Evolutionary conservation across 2,888 invertebrate species (phyloP), one percentile per base, ranked within the genome.

Genomic region (Drosophila peninsularis): DNA sequence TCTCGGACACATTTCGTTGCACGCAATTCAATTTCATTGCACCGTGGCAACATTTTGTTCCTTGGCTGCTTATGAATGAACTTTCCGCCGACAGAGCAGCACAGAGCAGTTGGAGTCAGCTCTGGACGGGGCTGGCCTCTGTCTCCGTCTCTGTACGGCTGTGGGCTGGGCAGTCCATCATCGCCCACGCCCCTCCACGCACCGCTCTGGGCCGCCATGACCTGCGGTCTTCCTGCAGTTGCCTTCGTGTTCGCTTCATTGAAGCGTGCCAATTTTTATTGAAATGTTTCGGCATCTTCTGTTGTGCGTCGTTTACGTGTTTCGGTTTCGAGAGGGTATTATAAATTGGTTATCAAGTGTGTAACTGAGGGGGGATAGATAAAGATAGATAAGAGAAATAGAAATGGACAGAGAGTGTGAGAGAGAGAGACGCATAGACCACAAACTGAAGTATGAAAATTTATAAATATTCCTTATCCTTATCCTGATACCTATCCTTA

Each of bases 261-360:
- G 85, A 81, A 85, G 85, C 85, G 81, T 85, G 86, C 80, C 86
- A 83, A 78, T 75, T 80, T 79, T 75, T 78, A 81, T 81, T 82
- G 85, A 87, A 84, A 84, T 72, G 71, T 80, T 84, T 80, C 80
- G 84, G 84, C 73, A 52, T 84, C 73, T 75, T 83, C 60, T 69
- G 58, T 68, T 63, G 53, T 70, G 47, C 50, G 17, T 47, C 50
- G 17, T 47, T 71, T 65, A 62, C 37, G 17, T 52, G 6, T 27
- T 52, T 37, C 27, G 37, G 10, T 37, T 6, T n/a, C 36, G 36
- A 27, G 70, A 9, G 50, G 54, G 47, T 52, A 52, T 10, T 17
- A 37, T 11, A 3, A 27, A 3, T 52, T 52, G 3, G 5, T 27
- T 24, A 52, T 1, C n/a, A 52, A 7, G 0, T 52, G 37, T 52